These are phyloP conservation scores for Tupiocoris notatus DNA, from an alignment of 2,888 invertebrate genomes.

Conservation along the genomic window DNA sequence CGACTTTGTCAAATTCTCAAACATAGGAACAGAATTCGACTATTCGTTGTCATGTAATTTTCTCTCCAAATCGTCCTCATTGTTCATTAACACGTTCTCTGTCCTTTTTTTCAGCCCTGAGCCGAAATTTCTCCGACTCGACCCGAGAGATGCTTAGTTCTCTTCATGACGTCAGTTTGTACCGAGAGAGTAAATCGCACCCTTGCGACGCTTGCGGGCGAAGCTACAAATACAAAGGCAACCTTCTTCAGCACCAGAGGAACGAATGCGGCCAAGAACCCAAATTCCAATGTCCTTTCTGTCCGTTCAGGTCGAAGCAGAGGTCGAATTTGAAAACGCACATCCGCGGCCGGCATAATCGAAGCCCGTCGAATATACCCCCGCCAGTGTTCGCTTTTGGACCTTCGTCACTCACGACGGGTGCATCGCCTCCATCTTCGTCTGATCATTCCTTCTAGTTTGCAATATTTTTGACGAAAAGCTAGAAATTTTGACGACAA, in stretches of 20 bases:
- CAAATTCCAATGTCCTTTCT: slow-evolving; percentile 6
- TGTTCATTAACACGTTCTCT: not conserved
- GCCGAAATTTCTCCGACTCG: not conserved
- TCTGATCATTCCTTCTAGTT: too few relatives aligned
- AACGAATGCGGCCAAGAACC: slow-evolving; percentile 57
- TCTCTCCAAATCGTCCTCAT: too few relatives aligned
- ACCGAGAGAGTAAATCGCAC: slow-evolving; percentile 10
- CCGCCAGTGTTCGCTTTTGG: too few relatives aligned
- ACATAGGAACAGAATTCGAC: too few relatives aligned
- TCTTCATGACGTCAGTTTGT: slow-evolving; percentile 13
- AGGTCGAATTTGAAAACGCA: slow-evolving; percentile 48
- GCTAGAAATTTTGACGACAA: too few relatives aligned
- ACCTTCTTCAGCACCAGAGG: slow-evolving; percentile 45
- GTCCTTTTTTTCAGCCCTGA: not conserved
- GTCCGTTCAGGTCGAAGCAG: slow-evolving; percentile 32
- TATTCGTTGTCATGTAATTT: too few relatives aligned
- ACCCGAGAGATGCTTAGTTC: slow-evolving; percentile 9
- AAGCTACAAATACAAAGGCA: slow-evolving; percentile 42
- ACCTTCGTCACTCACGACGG: too few relatives aligned
- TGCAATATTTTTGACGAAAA: too few relatives aligned
- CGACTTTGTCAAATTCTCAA: too few relatives aligned
- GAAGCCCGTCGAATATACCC: slow-evolving; percentile 6
- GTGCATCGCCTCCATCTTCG: too few relatives aligned
- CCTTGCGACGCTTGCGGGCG: slow-evolving; percentile 40
- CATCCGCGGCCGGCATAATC: slow-evolving; percentile 32